Evolutionary conservation across 35 echinoderm and acorn worm genomes (phyloP), one percentile per base, ranked within the genome.

Genomic region (Ophiothrix spiculata): DNA sequence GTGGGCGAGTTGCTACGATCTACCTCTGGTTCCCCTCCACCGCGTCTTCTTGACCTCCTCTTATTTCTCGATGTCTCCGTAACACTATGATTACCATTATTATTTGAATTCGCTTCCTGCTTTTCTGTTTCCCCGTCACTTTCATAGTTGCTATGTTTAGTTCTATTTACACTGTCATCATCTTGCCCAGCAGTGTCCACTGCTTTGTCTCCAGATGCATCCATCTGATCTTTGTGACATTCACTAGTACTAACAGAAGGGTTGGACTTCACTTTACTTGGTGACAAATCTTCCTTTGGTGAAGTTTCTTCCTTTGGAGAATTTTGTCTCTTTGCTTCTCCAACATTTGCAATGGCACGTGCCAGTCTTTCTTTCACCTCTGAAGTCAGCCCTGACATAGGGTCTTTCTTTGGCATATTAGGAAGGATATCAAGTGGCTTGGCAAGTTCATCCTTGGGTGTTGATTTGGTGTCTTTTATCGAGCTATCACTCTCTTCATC

Each of bases 351-450:
- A 69, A 69, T 69, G 60, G 60, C 60, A 69, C 60, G 60, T 12
- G 77, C 36, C 17, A 21, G 39, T 79, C 39, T 79, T 41, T 41
- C 39, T 38, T 79, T 79, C 77, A 79, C 36, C 39, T 41, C 39
- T 21, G 77, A 79, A n/a, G 37, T 41, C 28, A 79, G 17, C 39
- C 39, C 36, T 31, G 39, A 25, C 77, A 79, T 79, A 25, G 36
- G 36, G 0, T 79, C 77, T 41, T 79, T 79, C 36, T 1, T 79
- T 38, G 21, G 36, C 36, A 79, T 28, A 79, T 41, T 79, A 25
- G 77, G 36, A 39, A 40, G 37, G 16, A 37, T 38, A 4, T 79
- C 25, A 38, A 41, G 3, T 79, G 37, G 37, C 33, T 41, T 39
- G 16, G 38, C 39, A 39, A 41, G 36, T 10, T 79, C 77, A 36